phyloP scores from a whole-genome alignment of 2,888 invertebrate species.

The Cephus runcator region DNA sequence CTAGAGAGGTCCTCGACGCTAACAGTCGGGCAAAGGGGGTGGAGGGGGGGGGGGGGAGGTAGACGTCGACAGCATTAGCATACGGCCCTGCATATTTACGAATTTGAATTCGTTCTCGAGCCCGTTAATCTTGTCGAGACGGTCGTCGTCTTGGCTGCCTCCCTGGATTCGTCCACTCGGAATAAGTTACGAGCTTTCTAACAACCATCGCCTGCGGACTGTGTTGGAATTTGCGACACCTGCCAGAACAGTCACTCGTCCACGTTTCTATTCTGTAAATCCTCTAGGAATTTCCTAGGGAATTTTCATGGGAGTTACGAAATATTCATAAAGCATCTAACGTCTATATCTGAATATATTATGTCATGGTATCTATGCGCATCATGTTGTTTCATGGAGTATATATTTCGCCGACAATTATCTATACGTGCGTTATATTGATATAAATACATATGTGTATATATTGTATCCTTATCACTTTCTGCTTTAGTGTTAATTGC shows the following conservation, averaged over 20 bases:
- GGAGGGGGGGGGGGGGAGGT: neutral
- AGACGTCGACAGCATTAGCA: constrained; percentile 5
- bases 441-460: neutral
- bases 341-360: neutral
- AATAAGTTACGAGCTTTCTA: neutral
- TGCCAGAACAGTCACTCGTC: neutral
- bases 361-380: neutral
- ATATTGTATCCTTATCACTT: too few relatives aligned
- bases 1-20: neutral
- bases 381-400: neutral
- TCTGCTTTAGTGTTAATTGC: too few relatives aligned
- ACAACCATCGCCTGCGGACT: neutral
- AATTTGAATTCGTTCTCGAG: constrained; percentile 13
- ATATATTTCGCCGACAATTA: neutral
- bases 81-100: constrained; percentile 15
- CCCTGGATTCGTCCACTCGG: neutral
- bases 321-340: neutral
- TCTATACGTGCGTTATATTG: neutral
- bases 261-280: neutral
- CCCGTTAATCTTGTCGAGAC: constrained; percentile 13
- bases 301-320: neutral
- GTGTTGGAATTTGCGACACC: neutral
- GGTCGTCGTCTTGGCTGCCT: neutral
- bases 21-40: neutral
- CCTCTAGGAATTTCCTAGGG: neutral